phyloP scores from a whole-genome alignment of 2,888 invertebrate species.

The Lordiphosa andalusiaca region DNA sequence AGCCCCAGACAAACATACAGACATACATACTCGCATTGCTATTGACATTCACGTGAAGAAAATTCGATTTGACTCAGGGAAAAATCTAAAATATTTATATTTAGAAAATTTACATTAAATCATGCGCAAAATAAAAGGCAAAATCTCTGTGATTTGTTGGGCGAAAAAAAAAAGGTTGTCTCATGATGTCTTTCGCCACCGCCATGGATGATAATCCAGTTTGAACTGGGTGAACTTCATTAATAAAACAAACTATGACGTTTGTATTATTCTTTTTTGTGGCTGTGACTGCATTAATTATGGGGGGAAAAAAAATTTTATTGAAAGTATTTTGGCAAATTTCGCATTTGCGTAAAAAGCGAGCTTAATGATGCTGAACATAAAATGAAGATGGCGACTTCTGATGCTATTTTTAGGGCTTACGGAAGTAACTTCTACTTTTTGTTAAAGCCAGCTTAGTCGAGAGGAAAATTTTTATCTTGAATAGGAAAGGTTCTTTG shows the following conservation, averaged over 20 bases:
- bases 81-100: slow-evolving; percentile 3
- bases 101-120: slow-evolving; percentile 36
- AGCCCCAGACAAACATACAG: slow-evolving; percentile 29
- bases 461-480: no score
- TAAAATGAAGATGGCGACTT: slow-evolving; percentile 1
- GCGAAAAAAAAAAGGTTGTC: slow-evolving; percentile 20
- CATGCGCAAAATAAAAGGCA: slow-evolving; percentile 39
- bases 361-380: slow-evolving; percentile 17
- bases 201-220: slow-evolving; percentile 45
- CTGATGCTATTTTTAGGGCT: slow-evolving; percentile 1
- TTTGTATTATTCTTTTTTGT: slow-evolving; percentile 35
- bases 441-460: no score
- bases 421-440: no score
- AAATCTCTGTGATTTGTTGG: slow-evolving; percentile 29
- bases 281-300: slow-evolving; percentile 36
- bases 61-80: neutral
- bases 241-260: slow-evolving; percentile 55
- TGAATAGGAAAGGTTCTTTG: no score
- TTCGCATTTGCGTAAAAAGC: slow-evolving; percentile 26
- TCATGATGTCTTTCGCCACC: slow-evolving; percentile 17
- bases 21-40: slow-evolving; percentile 9
- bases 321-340: slow-evolving; percentile 44
- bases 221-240: slow-evolving; percentile 62
- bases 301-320: slow-evolving; percentile 53
- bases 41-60: slow-evolving; percentile 22